phyloP scores from a whole-genome alignment of 37 sponge, comb jelly and placozoan genomes.

The Ianthella basta region DNA sequence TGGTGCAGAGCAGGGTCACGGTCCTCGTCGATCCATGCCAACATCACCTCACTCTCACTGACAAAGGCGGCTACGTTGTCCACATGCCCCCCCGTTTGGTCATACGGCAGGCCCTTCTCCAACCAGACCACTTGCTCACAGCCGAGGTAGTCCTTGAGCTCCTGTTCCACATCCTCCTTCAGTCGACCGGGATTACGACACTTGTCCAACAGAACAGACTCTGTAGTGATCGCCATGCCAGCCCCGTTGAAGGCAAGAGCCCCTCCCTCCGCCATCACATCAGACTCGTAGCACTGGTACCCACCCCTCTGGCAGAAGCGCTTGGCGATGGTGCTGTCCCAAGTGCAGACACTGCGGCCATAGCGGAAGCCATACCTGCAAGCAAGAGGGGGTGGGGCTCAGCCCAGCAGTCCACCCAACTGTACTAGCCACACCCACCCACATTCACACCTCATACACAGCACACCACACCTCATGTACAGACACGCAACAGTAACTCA shows the following conservation, averaged over 20 bases:
- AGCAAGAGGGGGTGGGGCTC: too few species aligned
- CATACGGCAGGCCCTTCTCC: conserved; percentile 1
- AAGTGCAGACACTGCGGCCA: not conserved
- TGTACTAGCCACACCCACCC: too few species aligned
- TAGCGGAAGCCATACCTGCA: too few species aligned
- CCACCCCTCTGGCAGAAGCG: not conserved
- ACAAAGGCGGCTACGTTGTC: conserved; percentile 42
- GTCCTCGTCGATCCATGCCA: conserved; percentile 29
- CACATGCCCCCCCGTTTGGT: conserved; percentile 3
- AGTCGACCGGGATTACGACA: not conserved
- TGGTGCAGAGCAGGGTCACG: conserved; percentile 3
- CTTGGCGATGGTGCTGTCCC: conserved; percentile 1
- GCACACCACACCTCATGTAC: too few species aligned
- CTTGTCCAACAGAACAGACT: conserved; percentile 20
- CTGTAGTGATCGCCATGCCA: conserved; percentile 23
- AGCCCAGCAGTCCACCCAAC: too few species aligned
- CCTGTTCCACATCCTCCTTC: conserved; percentile 10
- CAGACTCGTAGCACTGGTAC: not conserved
- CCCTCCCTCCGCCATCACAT: conserved; percentile 1
- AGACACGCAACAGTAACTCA: too few species aligned
- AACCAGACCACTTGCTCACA: conserved; percentile 20
- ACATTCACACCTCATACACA: too few species aligned
- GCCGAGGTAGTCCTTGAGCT: not conserved
- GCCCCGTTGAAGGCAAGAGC: conserved; percentile 8
- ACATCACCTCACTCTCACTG: conserved; percentile 20